These are phyloP conservation scores for Desmophyllum pertusum DNA, from an alignment of 92 coral and sea anemone genomes.

Conservation along the genomic window DNA sequence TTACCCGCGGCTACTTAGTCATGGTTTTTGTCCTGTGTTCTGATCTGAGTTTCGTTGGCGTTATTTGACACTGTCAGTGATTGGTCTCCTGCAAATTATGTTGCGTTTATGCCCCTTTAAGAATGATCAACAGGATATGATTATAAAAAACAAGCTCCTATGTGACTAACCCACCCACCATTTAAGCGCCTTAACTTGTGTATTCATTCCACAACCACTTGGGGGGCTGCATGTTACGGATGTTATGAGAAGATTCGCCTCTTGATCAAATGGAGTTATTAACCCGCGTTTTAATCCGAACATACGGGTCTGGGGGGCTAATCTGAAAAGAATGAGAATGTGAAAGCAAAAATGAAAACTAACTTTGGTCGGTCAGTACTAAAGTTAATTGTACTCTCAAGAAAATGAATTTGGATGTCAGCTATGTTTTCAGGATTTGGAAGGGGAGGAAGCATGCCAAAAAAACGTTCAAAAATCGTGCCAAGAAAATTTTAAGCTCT, in stretches of 20 bases:
- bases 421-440: too few relatives aligned
- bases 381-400: too few relatives aligned
- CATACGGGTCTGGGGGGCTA: conserved; percentile 75
- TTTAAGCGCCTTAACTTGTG: conserved; percentile 68
- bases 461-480: too few relatives aligned
- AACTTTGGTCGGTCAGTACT: neutral
- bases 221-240: conserved; percentile 53
- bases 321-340: conserved; percentile 40
- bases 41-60: too few relatives aligned
- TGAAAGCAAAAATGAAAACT: neutral
- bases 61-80: neutral
- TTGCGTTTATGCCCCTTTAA: neutral
- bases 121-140: too few relatives aligned
- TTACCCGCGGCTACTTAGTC: neutral
- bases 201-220: conserved; percentile 76
- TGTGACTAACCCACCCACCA: neutral
- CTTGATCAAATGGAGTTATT: conserved; percentile 81
- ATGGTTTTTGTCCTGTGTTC: too few relatives aligned
- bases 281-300: conserved; percentile 69
- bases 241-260: conserved; percentile 66
- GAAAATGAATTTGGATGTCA: too few relatives aligned
- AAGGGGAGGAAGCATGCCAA: too few relatives aligned
- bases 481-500: too few relatives aligned
- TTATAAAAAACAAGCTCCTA: neutral
- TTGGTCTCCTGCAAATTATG: neutral